These are phyloP conservation scores for Anagrus nilaparvatae DNA, from an alignment of 1,140 invertebrate species.

Conservation along the genomic window DNA sequence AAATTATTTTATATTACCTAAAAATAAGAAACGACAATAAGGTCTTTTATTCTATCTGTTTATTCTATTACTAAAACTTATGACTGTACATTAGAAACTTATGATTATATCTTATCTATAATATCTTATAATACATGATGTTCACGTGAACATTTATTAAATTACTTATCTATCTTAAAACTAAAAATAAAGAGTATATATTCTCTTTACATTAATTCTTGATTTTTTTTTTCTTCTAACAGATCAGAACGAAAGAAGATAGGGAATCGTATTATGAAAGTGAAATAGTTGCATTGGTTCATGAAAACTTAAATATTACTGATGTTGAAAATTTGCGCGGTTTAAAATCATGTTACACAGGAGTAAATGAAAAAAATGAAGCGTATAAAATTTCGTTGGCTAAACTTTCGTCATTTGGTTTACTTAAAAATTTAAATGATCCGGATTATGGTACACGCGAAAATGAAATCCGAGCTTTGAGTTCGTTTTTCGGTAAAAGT, in stretches of 20 bases:
- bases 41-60: no score
- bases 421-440: constrained; percentile 56
- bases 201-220: no score
- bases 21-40: no score
- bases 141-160: no score
- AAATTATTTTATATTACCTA: no score
- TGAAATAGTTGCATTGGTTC: constrained; percentile 66
- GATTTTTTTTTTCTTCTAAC: no score
- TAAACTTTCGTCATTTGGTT: constrained; percentile 56
- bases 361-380: constrained; percentile 65
- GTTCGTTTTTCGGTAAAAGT: constrained; percentile 60
- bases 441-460: constrained; percentile 59
- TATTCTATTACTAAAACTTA: no score
- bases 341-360: constrained; percentile 69
- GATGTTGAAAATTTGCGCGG: constrained; percentile 55
- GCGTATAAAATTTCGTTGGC: constrained; percentile 69
- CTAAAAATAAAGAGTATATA: no score
- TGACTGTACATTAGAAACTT: no score
- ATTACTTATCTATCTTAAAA: no score
- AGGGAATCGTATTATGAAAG: constrained; percentile 59
- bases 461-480: constrained; percentile 62
- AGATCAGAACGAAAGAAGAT: constrained; percentile 31
- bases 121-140: no score
- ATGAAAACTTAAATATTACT: constrained; percentile 55
- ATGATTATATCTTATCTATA: no score